These are phyloP conservation scores for Meta bourneti DNA, from an alignment of 2,888 invertebrate genomes.

Conservation along the genomic window DNA sequence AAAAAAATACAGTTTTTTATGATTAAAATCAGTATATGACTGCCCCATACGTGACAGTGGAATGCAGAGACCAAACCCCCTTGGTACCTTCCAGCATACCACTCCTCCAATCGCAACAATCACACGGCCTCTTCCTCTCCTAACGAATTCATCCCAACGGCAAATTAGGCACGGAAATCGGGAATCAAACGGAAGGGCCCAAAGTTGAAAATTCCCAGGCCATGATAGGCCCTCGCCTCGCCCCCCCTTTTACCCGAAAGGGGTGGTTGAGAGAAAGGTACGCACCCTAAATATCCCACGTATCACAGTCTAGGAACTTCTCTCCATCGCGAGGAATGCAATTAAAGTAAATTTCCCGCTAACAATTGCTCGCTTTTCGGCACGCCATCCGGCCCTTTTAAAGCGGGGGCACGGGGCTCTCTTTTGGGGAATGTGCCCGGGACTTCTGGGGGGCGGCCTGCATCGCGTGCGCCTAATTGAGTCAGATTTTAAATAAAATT, in stretches of 20 bases:
- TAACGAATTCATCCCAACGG: background rate
- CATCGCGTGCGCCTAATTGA: constrained; percentile 56
- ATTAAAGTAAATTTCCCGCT: constrained; percentile 66
- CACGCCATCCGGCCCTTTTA: constrained; percentile 21
- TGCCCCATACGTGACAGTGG: no score
- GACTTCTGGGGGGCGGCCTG: background rate
- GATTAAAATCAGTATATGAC: no score
- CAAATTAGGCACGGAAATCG: constrained; percentile 58
- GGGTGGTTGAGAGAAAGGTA: background rate
- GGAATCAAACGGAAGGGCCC: constrained; percentile 30
- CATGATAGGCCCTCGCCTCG: background rate
- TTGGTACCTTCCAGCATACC: constrained; percentile 17
- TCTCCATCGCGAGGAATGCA: constrained; percentile 6
- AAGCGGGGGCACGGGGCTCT: background rate
- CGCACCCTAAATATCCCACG: background rate
- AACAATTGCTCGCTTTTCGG: constrained; percentile 49
- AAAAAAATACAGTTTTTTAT: no score
- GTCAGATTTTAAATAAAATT: constrained; percentile 69
- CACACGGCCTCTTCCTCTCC: background rate
- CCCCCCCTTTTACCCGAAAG: background rate
- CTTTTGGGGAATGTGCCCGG: no score
- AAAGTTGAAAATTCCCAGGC: constrained; percentile 18
- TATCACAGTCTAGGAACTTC: background rate
- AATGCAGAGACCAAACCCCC: background rate
- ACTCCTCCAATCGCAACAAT: constrained; percentile 6